Base-by-base conservation (phyloP, 2,888 invertebrate genomes). In the Amphipoea oculea region DNA sequence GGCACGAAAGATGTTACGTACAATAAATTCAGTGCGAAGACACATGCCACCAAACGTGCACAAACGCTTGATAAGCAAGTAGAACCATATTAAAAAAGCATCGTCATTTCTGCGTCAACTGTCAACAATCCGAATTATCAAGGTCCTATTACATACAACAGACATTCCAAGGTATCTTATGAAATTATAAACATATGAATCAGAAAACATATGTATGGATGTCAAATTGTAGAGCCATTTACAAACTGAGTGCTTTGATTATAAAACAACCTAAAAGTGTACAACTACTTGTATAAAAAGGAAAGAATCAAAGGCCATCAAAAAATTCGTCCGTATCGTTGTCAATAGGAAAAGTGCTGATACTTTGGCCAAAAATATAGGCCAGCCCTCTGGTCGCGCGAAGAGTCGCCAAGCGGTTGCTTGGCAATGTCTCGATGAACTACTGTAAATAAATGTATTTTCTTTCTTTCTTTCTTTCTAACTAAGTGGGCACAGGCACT, bases 121-220 rank as follows among this genome's bases (percentile, higher is more conserved):
- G 23, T 57, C 29, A 73, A 42, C 66, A 67, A 57, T 63, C 40
- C 9, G 0, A 63, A 42, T 4, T 12, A 14, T 60, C 74, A 78
- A 82, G 82, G 82, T 40, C 11, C n/a, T 63, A n/a, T 57, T 42
- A 63, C 54, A 69, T 75, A 60, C 65, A 66, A 68, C 69, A 66
- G 62, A 68, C 62, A 80, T 29, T 57, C 57, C 57, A 57, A 23
- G 4, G 23, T 57, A 57, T n/a, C 57, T 57, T n/a, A 60, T n/a
- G 54, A 23, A 60, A 23, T n/a, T 23, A 57, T 57, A n/a, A 57
- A 57, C 4, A 11, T 23, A 57, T 11, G n/a, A 57, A 11, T 57
- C 57, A 57, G 57, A 11, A n/a, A 60, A 60, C 57, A 4, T 12
- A 60, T 57, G 1, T n/a, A n/a, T 11, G 11, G 57, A n/a, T 60